Evolutionary conservation across 2,888 invertebrate genomes (phyloP).

Genomic region (Diachrysia chrysitis): DNA sequence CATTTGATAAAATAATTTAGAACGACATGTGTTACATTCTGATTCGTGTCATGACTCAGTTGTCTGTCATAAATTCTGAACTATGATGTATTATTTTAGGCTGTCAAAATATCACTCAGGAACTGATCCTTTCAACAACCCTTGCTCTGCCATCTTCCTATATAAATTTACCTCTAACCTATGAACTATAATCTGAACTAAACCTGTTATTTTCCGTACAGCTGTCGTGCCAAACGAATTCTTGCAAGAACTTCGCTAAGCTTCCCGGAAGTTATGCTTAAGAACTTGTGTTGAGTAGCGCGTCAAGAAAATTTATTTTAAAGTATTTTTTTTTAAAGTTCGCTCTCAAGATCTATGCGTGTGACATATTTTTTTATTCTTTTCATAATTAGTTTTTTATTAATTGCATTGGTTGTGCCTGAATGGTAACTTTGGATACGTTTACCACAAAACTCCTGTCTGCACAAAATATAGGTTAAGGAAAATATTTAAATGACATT

Average conservation of each 20-base stretch:
- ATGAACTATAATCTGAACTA: slow-evolving; percentile 21
- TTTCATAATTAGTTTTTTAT: neutral
- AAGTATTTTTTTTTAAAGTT: neutral
- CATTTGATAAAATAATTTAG: too few species aligned
- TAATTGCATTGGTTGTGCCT: neutral
- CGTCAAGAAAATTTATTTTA: slow-evolving; percentile 3
- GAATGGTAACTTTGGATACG: neutral
- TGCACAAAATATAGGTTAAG: neutral
- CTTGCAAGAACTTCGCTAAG: slow-evolving; percentile 41
- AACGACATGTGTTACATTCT: too few species aligned
- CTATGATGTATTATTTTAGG: slow-evolving; percentile 42
- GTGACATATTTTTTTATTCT: neutral
- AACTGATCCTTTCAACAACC: slow-evolving; percentile 11
- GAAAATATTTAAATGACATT: too few species aligned
- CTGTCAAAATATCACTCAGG: slow-evolving; percentile 33
- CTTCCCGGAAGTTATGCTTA: slow-evolving; percentile 42
- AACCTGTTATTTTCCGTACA: slow-evolving; percentile 21
- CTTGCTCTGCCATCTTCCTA: slow-evolving; percentile 13
- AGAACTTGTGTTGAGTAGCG: slow-evolving; percentile 15
- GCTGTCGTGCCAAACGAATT: slow-evolving; percentile 43
- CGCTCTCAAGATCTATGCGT: neutral
- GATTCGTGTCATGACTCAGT: too few species aligned
- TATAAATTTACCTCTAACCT: slow-evolving; percentile 23
- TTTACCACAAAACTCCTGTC: neutral
- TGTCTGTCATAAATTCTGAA: neutral